Evolutionary conservation across 1,140 invertebrate species (phyloP).

Genomic region (Psix sp.): DNA sequence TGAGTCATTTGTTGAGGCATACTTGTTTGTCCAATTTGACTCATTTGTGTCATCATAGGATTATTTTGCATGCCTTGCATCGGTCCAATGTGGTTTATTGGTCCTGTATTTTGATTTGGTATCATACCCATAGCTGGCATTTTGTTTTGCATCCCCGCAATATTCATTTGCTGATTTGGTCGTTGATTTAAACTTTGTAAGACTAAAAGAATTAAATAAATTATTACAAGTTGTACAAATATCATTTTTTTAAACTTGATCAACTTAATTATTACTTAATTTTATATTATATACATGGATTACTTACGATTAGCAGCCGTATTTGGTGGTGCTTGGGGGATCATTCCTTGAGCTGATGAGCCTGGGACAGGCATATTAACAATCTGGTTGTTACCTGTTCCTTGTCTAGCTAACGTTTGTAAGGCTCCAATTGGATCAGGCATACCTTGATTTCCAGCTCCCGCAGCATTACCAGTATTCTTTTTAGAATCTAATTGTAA

Average conservation of each 20-base stretch:
- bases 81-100: slow-evolving; percentile 71
- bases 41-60: slow-evolving; percentile 74
- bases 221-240: too few species aligned
- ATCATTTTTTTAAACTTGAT: too few species aligned
- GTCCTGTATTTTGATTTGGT: slow-evolving; percentile 68
- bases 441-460: slow-evolving; percentile 75
- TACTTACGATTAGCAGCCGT: slow-evolving; percentile 77
- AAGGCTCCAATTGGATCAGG: slow-evolving; percentile 91
- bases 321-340: slow-evolving; percentile 75
- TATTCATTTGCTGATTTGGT: slow-evolving; percentile 79
- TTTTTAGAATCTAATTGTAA: slow-evolving; percentile 77
- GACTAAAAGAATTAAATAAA: too few species aligned
- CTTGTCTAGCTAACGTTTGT: slow-evolving; percentile 89
- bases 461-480: slow-evolving; percentile 65
- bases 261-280: too few species aligned
- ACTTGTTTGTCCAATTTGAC: slow-evolving; percentile 70
- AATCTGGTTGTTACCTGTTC: slow-evolving; percentile 80
- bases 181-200: slow-evolving; percentile 80
- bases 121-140: slow-evolving; percentile 76
- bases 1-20: slow-evolving; percentile 72
- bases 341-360: slow-evolving; percentile 77
- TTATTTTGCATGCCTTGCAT: slow-evolving; percentile 72
- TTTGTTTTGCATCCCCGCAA: slow-evolving; percentile 80
- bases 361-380: slow-evolving; percentile 78
- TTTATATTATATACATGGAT: too few species aligned